Percentiles rank a stretch among this genome's conserved stretches.
phyloP scores from a whole-genome alignment of 2,113 vertebrate species.

The Clarias batrachus region DNA sequence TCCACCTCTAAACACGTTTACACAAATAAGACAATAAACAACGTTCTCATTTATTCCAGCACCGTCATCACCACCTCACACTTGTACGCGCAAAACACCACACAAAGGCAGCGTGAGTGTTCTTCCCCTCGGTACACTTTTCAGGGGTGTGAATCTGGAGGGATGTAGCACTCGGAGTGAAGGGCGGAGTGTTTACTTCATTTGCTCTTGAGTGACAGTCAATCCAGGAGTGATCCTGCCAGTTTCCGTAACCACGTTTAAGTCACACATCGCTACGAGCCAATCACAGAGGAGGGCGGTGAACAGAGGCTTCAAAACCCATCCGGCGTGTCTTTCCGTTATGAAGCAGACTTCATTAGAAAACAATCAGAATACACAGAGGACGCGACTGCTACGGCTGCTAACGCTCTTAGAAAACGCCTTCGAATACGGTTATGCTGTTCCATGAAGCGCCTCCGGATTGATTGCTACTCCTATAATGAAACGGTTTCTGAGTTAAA shows the following conservation, averaged over 20 bases:
- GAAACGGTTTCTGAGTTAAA: neutral
- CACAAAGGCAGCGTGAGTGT: neutral
- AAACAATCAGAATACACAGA: neutral
- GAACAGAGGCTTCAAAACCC: too few species aligned
- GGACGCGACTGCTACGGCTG: too few species aligned
- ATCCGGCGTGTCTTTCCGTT: neutral
- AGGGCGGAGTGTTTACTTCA: neutral
- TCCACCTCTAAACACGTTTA: neutral
- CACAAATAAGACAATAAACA: too few species aligned
- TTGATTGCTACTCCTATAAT: neutral
- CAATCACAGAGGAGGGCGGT: neutral
- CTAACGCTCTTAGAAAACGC: too few species aligned
- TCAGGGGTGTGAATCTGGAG: neutral
- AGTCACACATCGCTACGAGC: neutral
- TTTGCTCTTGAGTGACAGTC: neutral
- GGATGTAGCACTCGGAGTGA: neutral
- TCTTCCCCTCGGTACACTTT: neutral
- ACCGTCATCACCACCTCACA: neutral
- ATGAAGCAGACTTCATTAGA: neutral
- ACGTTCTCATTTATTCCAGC: too few species aligned
- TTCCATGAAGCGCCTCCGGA: neutral
- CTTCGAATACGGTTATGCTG: neutral
- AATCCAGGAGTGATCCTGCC: neutral
- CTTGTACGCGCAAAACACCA: neutral
- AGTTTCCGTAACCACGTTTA: neutral